phyloP scores from a whole-genome alignment of 35 echinoderm and acorn worm species.

The Ophiothrix spiculata region DNA sequence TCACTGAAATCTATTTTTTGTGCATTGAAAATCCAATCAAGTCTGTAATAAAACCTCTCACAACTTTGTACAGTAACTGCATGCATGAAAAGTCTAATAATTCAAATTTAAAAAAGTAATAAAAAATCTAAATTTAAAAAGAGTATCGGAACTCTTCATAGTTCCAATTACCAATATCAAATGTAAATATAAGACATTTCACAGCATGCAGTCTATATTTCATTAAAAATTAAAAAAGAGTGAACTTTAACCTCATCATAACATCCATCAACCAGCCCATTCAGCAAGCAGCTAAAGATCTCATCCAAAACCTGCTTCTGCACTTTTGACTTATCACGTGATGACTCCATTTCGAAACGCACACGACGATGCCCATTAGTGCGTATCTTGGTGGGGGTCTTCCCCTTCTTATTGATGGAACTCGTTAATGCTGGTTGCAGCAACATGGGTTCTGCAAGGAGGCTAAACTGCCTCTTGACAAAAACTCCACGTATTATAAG shows the following conservation, averaged over 20 bases:
- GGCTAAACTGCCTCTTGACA: not conserved
- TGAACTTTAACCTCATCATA: constrained; percentile 72
- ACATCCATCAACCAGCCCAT: constrained; percentile 66
- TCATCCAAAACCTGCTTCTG: constrained; percentile 78
- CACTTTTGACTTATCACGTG: constrained; percentile 27
- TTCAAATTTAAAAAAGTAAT: too few species aligned
- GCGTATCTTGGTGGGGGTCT: constrained; percentile 39
- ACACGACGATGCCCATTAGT: not conserved
- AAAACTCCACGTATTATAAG: not conserved
- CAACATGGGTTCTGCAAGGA: not conserved
- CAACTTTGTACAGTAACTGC: too few species aligned
- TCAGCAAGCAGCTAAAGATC: constrained; percentile 64
- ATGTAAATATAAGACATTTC: too few species aligned
- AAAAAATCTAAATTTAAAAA: too few species aligned
- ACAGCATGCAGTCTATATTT: too few species aligned
- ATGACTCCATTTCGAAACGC: not conserved
- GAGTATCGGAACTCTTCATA: too few species aligned
- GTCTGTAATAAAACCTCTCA: too few species aligned
- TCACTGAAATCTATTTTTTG: too few species aligned
- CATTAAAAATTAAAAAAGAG: too few species aligned
- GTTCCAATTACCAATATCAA: too few species aligned
- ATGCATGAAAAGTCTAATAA: too few species aligned
- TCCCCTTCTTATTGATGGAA: constrained; percentile 12
- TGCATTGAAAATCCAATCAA: too few species aligned
- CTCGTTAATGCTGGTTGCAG: not conserved